These are phyloP conservation scores for Colinus virginianus DNA, from an alignment of 2,113 vertebrate genomes.

Conservation along the genomic window DNA sequence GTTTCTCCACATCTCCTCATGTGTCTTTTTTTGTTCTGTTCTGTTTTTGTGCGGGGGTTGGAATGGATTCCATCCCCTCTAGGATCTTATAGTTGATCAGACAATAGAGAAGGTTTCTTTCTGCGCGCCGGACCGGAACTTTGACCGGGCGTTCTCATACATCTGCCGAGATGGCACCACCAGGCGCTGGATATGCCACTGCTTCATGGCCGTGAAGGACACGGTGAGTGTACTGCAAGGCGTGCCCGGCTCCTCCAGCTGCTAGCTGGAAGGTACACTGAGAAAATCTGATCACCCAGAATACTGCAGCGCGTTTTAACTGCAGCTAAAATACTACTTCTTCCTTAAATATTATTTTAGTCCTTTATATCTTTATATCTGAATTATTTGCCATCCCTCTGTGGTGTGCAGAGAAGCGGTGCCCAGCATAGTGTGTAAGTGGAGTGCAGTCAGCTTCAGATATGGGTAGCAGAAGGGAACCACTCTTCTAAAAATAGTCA, in stretches of 20 bases:
- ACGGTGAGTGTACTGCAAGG: constrained; percentile 83
- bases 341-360: neutral
- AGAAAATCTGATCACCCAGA: neutral
- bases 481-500: constrained; percentile 51
- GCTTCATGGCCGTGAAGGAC: constrained; percentile 98
- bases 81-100: constrained; percentile 99
- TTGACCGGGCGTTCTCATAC: constrained; percentile 97
- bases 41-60: neutral
- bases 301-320: neutral
- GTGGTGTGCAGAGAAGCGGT: neutral
- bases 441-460: constrained; percentile 26
- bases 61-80: neutral
- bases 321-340: neutral
- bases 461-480: constrained; percentile 34
- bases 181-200: constrained; percentile 98
- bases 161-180: constrained; percentile 99
- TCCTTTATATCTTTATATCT: neutral
- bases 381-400: neutral
- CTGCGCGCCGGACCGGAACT: constrained; percentile 98
- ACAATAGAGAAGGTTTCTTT: constrained; percentile 99
- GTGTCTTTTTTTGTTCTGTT: neutral
- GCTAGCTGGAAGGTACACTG: neutral
- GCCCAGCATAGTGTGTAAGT: neutral
- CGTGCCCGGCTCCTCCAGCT: neutral
- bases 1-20: neutral